Evolutionary conservation across 2,113 vertebrate genomes (phyloP).

Genomic region (Choloepus hoffmanni): DNA sequence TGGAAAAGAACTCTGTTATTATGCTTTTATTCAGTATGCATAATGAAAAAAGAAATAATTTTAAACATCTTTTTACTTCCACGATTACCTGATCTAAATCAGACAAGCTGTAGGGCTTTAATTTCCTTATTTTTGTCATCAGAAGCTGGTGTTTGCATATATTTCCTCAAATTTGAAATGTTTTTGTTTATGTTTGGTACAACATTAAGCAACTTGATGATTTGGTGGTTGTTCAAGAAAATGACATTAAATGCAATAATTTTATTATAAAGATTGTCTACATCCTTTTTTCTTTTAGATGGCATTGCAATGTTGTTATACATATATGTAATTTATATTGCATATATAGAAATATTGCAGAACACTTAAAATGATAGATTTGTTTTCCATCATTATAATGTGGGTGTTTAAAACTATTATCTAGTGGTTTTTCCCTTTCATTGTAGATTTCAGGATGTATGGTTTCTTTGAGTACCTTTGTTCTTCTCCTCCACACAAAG

Average conservation of each 20-base stretch:
- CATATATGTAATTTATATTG: too few species aligned
- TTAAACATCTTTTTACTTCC: constrained; percentile 84
- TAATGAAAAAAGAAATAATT: constrained; percentile 84
- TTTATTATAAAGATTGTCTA: constrained; percentile 74
- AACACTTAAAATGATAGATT: constrained; percentile 56
- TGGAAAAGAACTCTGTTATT: constrained; percentile 84
- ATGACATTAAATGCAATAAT: not conserved
- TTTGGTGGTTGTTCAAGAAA: too few species aligned
- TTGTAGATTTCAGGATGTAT: too few species aligned
- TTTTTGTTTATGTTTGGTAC: too few species aligned
- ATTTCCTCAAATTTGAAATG: too few species aligned
- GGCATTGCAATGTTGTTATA: not conserved
- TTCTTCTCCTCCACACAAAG: not conserved
- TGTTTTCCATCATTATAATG: constrained; percentile 62
- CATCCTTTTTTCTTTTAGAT: constrained; percentile 67
- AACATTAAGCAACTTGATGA: too few species aligned
- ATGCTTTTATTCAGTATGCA: constrained; percentile 82
- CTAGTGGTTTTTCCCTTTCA: too few species aligned
- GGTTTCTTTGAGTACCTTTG: too few species aligned
- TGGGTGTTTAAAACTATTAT: constrained; percentile 54
- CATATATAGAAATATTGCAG: not conserved
- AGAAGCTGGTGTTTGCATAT: too few species aligned
- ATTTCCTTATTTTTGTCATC: too few species aligned
- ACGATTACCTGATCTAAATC: constrained; percentile 71
- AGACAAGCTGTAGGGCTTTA: not conserved